Evolutionary conservation across 2,888 invertebrate species (phyloP).

Genomic region (Pyralis farinalis): DNA sequence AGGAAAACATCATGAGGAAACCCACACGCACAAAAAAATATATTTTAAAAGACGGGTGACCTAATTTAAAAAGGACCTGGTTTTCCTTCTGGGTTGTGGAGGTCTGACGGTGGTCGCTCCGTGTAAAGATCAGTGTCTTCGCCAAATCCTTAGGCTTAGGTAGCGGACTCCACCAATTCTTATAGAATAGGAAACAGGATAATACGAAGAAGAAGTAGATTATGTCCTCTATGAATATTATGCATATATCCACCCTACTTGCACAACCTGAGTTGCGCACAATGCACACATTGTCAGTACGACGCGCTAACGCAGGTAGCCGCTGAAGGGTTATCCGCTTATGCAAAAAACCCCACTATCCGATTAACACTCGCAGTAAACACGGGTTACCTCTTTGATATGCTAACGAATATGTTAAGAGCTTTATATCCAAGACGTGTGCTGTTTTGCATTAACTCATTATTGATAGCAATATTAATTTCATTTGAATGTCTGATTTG

Average conservation of each 20-base stretch:
- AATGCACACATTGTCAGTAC: conserved; percentile 45
- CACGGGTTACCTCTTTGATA: conserved; percentile 51
- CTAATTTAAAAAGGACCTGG: no score
- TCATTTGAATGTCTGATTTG: no score
- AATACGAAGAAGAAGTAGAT: no score
- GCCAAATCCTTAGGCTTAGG: no score
- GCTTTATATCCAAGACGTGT: conserved; percentile 46
- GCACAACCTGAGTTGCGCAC: conserved; percentile 50
- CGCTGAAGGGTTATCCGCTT: conserved; percentile 76
- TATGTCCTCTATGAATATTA: not conserved
- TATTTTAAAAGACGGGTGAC: no score
- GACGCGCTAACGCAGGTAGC: conserved; percentile 61
- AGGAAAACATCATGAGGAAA: no score
- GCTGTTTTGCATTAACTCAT: conserved; percentile 27
- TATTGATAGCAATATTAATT: not conserved
- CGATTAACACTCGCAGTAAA: conserved; percentile 73
- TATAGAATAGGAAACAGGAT: no score
- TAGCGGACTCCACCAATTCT: no score
- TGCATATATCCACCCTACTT: conserved; percentile 46
- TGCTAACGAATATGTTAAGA: conserved; percentile 49
- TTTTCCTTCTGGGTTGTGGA: no score
- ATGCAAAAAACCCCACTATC: conserved; percentile 72
- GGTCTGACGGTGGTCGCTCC: no score
- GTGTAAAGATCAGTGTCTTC: no score
- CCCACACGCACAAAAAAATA: no score